These are phyloP conservation scores for Odontocolon sp. DNA, from an alignment of 2,888 invertebrate genomes.

Conservation along the genomic window DNA sequence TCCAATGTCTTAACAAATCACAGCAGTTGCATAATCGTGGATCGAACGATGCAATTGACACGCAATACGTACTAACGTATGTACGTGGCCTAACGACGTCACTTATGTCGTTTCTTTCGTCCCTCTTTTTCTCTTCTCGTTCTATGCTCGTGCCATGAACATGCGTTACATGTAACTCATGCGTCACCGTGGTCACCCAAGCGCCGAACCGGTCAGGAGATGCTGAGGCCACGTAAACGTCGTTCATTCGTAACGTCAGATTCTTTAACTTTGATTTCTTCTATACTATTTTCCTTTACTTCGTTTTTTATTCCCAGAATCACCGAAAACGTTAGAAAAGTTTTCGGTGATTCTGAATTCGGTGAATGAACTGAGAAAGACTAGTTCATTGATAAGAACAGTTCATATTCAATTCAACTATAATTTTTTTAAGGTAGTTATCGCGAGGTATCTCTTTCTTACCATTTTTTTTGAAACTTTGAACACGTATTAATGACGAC, in stretches of 20 bases:
- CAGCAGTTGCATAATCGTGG: constrained; percentile 54
- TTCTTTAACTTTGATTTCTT: neutral
- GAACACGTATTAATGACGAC: no score
- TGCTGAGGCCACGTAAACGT: neutral
- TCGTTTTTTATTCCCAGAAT: no score
- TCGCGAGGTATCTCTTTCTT: no score
- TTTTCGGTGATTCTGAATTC: no score
- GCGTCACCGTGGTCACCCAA: constrained; percentile 46
- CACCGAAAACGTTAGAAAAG: no score
- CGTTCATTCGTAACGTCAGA: neutral
- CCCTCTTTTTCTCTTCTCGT: neutral
- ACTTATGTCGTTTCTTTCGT: constrained; percentile 1
- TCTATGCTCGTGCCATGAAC: neutral
- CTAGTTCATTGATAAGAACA: no score
- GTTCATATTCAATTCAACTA: no score
- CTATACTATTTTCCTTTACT: no score
- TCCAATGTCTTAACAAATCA: constrained; percentile 19
- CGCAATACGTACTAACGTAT: constrained; percentile 18
- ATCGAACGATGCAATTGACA: constrained; percentile 54
- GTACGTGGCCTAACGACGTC: constrained; percentile 47
- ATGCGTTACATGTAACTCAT: no score
- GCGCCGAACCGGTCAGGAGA: neutral
- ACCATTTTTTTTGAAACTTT: no score
- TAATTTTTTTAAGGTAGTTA: no score
- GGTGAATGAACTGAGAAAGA: no score